Percentiles rank a stretch among this genome's conserved stretches.
These are phyloP conservation scores for Argentina silus DNA, from an alignment of 2,797 vertebrate species.

Conservation along the genomic window DNA sequence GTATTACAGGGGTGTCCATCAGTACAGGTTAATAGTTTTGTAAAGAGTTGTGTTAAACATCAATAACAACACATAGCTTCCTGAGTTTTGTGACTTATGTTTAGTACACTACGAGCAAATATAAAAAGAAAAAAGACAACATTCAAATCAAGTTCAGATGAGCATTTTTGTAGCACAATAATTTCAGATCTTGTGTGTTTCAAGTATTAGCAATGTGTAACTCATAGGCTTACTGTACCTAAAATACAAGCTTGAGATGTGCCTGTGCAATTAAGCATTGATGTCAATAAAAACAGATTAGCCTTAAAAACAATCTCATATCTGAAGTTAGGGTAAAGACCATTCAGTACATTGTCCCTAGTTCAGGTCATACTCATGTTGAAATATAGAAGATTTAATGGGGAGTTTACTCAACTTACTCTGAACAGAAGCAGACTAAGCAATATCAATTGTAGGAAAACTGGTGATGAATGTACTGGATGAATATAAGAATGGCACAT, in stretches of 20 bases:
- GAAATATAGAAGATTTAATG: background rate
- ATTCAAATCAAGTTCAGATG: background rate
- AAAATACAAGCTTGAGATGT: too few relatives aligned
- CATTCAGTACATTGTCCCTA: background rate
- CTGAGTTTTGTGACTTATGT: background rate
- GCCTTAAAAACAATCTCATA: background rate
- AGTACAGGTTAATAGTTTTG: background rate
- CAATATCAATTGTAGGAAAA: background rate
- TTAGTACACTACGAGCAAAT: background rate
- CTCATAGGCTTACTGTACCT: too few relatives aligned
- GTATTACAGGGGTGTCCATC: background rate
- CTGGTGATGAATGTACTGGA: background rate
- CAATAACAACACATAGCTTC: background rate
- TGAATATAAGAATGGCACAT: conserved; percentile 40
- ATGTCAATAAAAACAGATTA: background rate
- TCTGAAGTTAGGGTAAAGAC: background rate
- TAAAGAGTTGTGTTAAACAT: background rate
- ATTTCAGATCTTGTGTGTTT: background rate
- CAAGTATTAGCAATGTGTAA: too few relatives aligned
- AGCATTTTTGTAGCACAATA: background rate
- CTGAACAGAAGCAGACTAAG: background rate
- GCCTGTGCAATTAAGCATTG: background rate
- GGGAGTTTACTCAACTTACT: background rate
- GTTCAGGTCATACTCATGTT: background rate
- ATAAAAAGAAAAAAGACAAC: background rate